Percentiles rank a stretch among this genome's conserved stretches.
Conservation (phyloP, 2,113 vertebrate genomes). For the Nycticorax nycticorax region DNA sequence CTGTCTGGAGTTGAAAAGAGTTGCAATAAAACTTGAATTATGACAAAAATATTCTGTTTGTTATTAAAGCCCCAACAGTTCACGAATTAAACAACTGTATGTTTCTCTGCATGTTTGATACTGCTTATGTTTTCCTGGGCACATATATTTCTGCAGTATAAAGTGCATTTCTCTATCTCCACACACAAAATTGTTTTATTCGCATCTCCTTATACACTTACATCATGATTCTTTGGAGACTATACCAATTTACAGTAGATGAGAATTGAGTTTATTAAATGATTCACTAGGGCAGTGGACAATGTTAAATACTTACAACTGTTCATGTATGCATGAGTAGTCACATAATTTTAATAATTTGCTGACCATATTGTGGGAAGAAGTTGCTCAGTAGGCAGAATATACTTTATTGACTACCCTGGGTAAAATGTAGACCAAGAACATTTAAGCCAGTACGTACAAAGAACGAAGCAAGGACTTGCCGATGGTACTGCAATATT, state of each 20-base stretch:
- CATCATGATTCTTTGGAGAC: background rate
- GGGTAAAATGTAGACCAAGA: background rate
- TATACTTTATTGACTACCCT: background rate
- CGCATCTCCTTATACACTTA: background rate
- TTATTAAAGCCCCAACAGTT: conserved; percentile 2
- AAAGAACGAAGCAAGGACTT: background rate
- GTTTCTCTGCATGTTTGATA: background rate
- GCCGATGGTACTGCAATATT: background rate
- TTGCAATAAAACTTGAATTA: conserved; percentile 45
- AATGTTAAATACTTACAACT: background rate
- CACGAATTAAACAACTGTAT: background rate
- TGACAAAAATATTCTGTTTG: conserved; percentile 5
- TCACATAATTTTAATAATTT: background rate
- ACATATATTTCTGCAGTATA: background rate
- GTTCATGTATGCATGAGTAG: background rate
- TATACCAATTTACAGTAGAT: background rate
- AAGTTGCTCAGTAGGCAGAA: background rate
- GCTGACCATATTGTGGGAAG: background rate
- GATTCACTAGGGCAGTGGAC: background rate
- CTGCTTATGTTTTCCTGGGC: background rate
- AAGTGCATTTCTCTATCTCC: background rate
- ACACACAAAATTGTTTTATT: background rate
- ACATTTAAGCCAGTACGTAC: background rate
- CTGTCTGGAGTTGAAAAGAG: conserved; percentile 41
- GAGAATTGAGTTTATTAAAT: background rate